Evolutionary conservation across 2,797 vertebrate species (phyloP).

Genomic region (Tangara arthus): DNA sequence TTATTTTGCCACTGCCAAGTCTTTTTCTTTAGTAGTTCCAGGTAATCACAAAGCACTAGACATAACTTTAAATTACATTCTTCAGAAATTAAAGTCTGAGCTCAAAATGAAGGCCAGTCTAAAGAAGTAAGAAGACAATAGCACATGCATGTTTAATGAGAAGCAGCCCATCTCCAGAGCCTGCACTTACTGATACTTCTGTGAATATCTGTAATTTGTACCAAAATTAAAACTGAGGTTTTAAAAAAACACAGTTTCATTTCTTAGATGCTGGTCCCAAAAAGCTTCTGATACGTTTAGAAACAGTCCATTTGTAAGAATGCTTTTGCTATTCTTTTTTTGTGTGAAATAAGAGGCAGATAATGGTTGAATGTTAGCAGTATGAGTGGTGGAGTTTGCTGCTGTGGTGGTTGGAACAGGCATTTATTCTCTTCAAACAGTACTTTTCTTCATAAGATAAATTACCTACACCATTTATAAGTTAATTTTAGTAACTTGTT

Average conservation of each 20-base stretch:
- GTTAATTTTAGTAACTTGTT: neutral
- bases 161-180: neutral
- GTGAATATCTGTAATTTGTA: neutral
- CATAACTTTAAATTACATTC: conserved; percentile 70
- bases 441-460: neutral
- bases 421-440: neutral
- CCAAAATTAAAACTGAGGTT: neutral
- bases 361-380: neutral
- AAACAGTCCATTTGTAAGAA: neutral
- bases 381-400: neutral
- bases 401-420: neutral
- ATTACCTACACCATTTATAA: neutral
- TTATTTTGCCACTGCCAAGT: conserved; percentile 50
- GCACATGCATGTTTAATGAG: neutral
- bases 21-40: conserved; percentile 63
- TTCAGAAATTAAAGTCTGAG: conserved; percentile 71
- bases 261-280: neutral
- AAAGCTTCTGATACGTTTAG: neutral
- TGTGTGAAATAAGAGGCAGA: conserved; percentile 27
- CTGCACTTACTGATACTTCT: neutral
- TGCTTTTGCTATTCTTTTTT: conserved; percentile 38
- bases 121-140: conserved; percentile 38
- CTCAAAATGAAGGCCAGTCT: conserved; percentile 68
- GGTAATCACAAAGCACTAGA: conserved; percentile 65
- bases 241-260: neutral